phyloP scores from a whole-genome alignment of 2,888 invertebrate genomes.

The Cataglyphis albicans region DNA sequence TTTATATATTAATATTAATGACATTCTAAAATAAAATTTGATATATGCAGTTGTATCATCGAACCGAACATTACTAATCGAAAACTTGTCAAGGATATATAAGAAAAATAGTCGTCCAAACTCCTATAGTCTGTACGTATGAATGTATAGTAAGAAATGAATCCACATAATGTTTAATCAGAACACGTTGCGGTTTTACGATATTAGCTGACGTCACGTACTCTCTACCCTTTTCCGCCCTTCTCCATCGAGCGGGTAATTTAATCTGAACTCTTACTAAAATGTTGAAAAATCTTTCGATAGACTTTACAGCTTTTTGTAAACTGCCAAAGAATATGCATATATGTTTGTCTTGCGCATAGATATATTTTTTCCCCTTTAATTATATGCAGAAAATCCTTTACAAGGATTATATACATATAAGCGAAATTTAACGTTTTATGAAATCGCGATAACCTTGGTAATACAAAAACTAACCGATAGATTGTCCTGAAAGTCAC shows the following conservation, averaged over 20 bases:
- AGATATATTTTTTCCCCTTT: not conserved
- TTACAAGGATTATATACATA: not conserved
- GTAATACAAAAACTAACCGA: not conserved
- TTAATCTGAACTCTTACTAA: slow-evolving; percentile 10
- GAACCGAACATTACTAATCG: not conserved
- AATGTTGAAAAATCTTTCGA: slow-evolving; percentile 55
- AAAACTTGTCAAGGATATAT: not conserved
- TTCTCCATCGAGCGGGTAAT: slow-evolving; percentile 50
- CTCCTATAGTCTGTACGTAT: slow-evolving; percentile 24
- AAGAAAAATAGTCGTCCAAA: not conserved
- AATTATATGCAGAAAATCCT: not conserved
- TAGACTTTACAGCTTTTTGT: slow-evolving; percentile 63
- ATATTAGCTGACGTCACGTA: slow-evolving; percentile 82
- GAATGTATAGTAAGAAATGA: slow-evolving; percentile 77
- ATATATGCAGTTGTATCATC: not conserved
- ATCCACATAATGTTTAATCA: slow-evolving; percentile 85
- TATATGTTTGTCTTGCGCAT: slow-evolving; percentile 46
- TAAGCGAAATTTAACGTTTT: slow-evolving; percentile 59
- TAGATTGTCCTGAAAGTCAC: not conserved
- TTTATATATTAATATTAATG: not conserved
- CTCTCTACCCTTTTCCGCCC: slow-evolving; percentile 67
- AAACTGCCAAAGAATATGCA: slow-evolving; percentile 53
- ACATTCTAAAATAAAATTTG: not conserved
- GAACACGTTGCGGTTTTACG: slow-evolving; percentile 86
- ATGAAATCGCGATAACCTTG: slow-evolving; percentile 71